Base-by-base conservation (phyloP, 2,888 invertebrate genomes). In the Magallana nippona region DNA sequence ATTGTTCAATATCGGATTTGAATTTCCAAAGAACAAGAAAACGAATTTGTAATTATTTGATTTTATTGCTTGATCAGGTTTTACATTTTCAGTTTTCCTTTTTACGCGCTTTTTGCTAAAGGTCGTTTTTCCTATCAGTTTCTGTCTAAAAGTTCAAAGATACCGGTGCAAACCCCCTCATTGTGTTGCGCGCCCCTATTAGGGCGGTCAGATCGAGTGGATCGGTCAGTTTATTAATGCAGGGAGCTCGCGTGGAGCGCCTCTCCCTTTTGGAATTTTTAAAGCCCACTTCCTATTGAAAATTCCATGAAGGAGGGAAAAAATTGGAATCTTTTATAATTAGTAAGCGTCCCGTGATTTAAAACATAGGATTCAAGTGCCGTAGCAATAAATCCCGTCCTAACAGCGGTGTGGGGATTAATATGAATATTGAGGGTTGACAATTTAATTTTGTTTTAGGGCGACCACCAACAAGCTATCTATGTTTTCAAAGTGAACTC, bases 401-500 rank as follows among this genome's bases (percentile, higher is more conserved):
- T 63, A 63, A 63, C 32, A 63, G 27, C 27, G 63, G 27, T 27
- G 27, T 3, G 63, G 63, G 63, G 27, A 27, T 63, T 63, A 22
- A 63, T 63, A 63, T 63, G 63, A 63, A 63, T 63, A 27, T 63
- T 63, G 63, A 63, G 22, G 63, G 27, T 22, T 63, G 63, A 63
- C 63, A 63, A 63, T 63, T 63, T 63, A 63, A 63, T 63, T 63
- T 63, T 63, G 63, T 22, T 63, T 63, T 32, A 27, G 63, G 22
- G 27, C 63, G 63, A 63, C 63, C 63, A 63, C 63, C 63, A 63
- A 22, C 63, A 63, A 19, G 10, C 63, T 22, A 63, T 63, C 63
- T 63, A 63, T 63, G 27, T 27, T 63, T 63, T 63, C 63, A 63
- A 63, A 63, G 63, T 10, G 63, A 63, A 63, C 63, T 63, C 63